Percentiles rank a stretch among this genome's conserved stretches.
Evolutionary conservation across 2,888 invertebrate genomes (phyloP).

Genomic region (Cordilura impudica): DNA sequence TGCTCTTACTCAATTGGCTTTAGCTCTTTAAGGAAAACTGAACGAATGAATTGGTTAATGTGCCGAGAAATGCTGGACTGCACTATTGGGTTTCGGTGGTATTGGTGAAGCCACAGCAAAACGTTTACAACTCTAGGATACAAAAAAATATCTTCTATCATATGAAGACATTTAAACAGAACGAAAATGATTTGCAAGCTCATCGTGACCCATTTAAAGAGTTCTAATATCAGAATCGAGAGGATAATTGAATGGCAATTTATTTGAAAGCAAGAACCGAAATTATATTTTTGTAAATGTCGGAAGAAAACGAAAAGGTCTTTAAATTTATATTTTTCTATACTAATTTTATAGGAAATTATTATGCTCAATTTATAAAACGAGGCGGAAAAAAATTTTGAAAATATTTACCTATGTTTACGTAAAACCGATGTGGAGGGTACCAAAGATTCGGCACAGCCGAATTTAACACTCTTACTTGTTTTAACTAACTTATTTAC

Average conservation of each 20-base stretch:
- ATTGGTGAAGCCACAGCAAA: constrained; percentile 89
- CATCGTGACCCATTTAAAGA: constrained; percentile 84
- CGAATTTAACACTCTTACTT: no score
- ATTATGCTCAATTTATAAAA: no score
- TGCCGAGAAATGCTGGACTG: constrained; percentile 88
- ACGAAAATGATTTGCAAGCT: constrained; percentile 83
- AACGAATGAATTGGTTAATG: constrained; percentile 86
- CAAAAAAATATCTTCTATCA: constrained; percentile 85
- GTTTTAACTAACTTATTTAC: no score
- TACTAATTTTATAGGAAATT: no score
- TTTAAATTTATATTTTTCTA: no score
- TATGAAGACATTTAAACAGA: constrained; percentile 82
- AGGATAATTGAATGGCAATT: constrained; percentile 85
- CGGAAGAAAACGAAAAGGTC: constrained; percentile 89
- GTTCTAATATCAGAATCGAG: constrained; percentile 88
- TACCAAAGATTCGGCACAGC: no score
- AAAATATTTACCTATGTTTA: no score
- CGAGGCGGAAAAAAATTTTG: no score
- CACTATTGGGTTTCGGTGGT: constrained; percentile 90
- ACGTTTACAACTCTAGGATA: constrained; percentile 86
- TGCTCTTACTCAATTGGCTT: not conserved
- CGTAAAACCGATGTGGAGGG: no score
- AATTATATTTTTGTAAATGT: constrained; percentile 92
- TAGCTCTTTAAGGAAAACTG: constrained; percentile 83
- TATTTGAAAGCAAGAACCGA: constrained; percentile 91